These are phyloP conservation scores for Antechinus stuartii DNA, from an alignment of 2,113 vertebrate genomes.

Conservation along the genomic window DNA sequence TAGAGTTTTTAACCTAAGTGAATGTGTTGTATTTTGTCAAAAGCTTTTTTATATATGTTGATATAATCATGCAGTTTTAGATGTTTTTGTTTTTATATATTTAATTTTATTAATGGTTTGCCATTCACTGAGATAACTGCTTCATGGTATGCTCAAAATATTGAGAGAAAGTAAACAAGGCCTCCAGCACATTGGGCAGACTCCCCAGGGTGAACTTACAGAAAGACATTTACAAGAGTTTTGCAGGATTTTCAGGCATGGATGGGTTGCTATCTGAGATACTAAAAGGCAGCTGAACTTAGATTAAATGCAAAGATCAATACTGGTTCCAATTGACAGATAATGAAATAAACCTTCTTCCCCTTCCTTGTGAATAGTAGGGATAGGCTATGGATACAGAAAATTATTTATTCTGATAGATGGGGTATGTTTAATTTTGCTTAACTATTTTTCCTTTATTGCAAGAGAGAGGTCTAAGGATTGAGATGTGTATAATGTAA, in stretches of 20 bases:
- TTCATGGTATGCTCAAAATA: background rate
- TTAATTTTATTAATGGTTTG: background rate
- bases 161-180: background rate
- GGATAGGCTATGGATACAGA: background rate
- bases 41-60: background rate
- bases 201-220: background rate
- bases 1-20: background rate
- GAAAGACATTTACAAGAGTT: background rate
- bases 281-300: background rate
- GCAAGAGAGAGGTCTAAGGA: background rate
- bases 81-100: background rate
- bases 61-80: background rate
- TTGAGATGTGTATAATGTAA: background rate
- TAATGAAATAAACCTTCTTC: background rate
- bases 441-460: background rate
- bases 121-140: background rate
- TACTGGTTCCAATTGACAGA: background rate
- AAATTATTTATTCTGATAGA: background rate
- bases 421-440: background rate
- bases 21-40: background rate
- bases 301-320: background rate
- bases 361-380: background rate
- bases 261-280: background rate
- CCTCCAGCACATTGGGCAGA: background rate
- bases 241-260: background rate